Percentiles rank a stretch among this genome's conserved stretches.
Conservation (phyloP, 2,113 vertebrate species). For the Thomomys bottae region DNA sequence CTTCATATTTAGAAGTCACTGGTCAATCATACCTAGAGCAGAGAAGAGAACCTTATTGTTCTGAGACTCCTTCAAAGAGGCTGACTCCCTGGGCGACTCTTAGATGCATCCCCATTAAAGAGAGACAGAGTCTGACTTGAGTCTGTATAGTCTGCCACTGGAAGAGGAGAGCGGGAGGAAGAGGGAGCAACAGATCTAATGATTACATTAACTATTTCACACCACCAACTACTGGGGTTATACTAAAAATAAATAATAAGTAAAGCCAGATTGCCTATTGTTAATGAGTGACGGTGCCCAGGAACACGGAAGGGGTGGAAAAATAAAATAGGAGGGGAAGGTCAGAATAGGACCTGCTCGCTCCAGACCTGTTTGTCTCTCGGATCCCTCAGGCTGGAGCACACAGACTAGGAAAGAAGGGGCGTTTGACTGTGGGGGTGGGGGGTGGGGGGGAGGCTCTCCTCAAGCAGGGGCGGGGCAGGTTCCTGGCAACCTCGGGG, state of each 20-base stretch:
- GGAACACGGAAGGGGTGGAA: not conserved
- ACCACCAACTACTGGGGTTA: not conserved
- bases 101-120: not conserved
- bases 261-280: not conserved
- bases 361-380: not conserved
- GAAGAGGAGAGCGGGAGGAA: not conserved
- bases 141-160: not conserved
- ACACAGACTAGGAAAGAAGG: not conserved
- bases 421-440: not conserved
- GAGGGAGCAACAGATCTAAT: not conserved
- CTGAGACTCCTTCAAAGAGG: not conserved
- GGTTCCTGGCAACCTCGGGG: not conserved
- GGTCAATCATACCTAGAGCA: not conserved
- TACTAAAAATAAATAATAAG: not conserved
- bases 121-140: not conserved
- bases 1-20: not conserved
- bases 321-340: not conserved
- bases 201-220: not conserved
- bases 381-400: not conserved
- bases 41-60: not conserved
- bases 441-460: too few relatives aligned
- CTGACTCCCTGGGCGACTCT: not conserved
- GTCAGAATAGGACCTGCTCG: not conserved
- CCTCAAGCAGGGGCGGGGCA: fast-evolving
- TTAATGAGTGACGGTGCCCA: not conserved